A percentile compares a stretch with the other conserved stretches of the same genome.
These are phyloP conservation scores for Drosophila subpulchrella DNA, from an alignment of 1,140 invertebrate genomes.

Conservation along the genomic window DNA sequence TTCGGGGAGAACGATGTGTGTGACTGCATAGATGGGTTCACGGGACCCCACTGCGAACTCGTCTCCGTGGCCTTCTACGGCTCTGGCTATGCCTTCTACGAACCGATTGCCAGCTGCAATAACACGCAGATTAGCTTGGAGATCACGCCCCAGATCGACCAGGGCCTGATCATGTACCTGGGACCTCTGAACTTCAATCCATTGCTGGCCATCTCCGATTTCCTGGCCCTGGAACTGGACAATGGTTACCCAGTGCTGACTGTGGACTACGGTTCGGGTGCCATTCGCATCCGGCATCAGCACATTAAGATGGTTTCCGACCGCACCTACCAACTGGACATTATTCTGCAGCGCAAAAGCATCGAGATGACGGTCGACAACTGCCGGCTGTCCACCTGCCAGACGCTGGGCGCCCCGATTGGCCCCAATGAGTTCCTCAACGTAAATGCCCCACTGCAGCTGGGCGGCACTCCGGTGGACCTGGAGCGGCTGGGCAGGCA, in stretches of 20 bases:
- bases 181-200: slow-evolving; percentile 91
- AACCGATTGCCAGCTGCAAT: slow-evolving; percentile 91
- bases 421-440: slow-evolving; percentile 92
- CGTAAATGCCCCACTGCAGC: slow-evolving; percentile 94
- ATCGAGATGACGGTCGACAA: slow-evolving; percentile 92
- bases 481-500: slow-evolving; percentile 86
- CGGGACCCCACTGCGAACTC: slow-evolving; percentile 95
- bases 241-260: slow-evolving; percentile 93
- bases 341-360: slow-evolving; percentile 89
- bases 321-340: slow-evolving; percentile 92
- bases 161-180: slow-evolving; percentile 95
- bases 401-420: slow-evolving; percentile 88
- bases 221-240: slow-evolving; percentile 95
- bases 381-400: slow-evolving; percentile 89
- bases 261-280: slow-evolving; percentile 96
- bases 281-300: slow-evolving; percentile 89
- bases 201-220: slow-evolving; percentile 90
- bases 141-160: slow-evolving; percentile 89
- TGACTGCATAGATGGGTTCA: slow-evolving; percentile 89
- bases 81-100: slow-evolving; percentile 95
- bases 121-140: slow-evolving; percentile 92
- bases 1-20: slow-evolving; percentile 86
- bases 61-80: slow-evolving; percentile 94
- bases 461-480: slow-evolving; percentile 91
- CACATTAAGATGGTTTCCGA: slow-evolving; percentile 91